phyloP scores from a whole-genome alignment of 2,797 vertebrate genomes.

The Florisuga fusca region DNA sequence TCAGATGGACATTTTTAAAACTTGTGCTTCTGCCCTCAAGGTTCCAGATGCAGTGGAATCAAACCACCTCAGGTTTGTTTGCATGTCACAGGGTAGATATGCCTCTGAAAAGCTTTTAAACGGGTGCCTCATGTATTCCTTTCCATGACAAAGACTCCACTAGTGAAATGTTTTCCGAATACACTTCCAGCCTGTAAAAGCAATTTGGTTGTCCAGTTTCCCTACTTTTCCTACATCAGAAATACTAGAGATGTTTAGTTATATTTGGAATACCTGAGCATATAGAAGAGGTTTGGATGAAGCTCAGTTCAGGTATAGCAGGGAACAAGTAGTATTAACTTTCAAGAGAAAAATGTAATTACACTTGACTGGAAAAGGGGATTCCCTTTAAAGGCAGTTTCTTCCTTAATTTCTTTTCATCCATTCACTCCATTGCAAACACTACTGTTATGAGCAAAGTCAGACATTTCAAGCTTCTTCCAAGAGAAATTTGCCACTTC shows the following conservation, averaged over 20 bases:
- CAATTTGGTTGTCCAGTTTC: background rate
- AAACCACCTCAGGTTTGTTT: background rate
- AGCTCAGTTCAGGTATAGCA: background rate
- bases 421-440: background rate
- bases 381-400: background rate
- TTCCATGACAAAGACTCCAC: background rate
- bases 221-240: background rate
- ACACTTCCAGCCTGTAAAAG: background rate
- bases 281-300: background rate
- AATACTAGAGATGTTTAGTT: background rate
- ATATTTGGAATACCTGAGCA: background rate
- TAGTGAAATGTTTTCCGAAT: background rate
- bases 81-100: background rate
- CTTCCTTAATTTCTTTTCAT: background rate
- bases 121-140: rapidly evolving
- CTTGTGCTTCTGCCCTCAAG: background rate
- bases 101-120: background rate
- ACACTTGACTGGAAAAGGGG: background rate
- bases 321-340: rapidly evolving
- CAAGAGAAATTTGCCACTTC: background rate
- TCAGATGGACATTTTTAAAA: background rate
- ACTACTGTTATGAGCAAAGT: rapidly evolving
- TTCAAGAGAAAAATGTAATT: background rate
- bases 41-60: background rate
- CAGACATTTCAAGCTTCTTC: background rate